Conservation (phyloP, 2,797 vertebrate species). For the Eulemur coronatus region DNA sequence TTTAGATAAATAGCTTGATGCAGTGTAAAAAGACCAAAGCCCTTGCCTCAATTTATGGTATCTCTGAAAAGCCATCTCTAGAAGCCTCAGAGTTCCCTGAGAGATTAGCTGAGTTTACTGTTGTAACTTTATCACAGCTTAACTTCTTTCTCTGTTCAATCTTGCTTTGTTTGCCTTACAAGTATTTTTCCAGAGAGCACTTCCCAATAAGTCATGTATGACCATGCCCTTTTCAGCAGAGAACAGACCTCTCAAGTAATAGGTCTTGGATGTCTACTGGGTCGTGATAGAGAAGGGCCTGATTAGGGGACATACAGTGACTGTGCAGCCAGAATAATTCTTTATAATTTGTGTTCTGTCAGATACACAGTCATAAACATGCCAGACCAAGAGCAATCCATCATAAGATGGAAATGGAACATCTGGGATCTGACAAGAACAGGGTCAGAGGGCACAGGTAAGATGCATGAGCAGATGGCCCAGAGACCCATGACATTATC, state of each 20-base stretch:
- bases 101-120: not conserved
- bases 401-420: not conserved
- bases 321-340: not conserved
- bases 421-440: not conserved
- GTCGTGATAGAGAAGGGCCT: not conserved
- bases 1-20: not conserved
- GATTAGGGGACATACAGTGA: not conserved
- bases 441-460: not conserved
- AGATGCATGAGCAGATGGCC: not conserved
- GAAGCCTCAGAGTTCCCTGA: not conserved
- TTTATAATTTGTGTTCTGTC: not conserved
- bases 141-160: not conserved
- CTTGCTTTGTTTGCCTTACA: not conserved
- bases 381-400: not conserved
- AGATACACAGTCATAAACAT: not conserved
- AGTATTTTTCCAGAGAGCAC: not conserved
- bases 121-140: not conserved
- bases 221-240: not conserved
- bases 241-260: not conserved
- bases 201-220: not conserved
- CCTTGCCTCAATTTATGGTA: not conserved
- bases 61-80: not conserved
- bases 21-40: not conserved
- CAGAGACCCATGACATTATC: not conserved
- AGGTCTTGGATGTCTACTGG: not conserved